Percentiles rank a stretch among this genome's conserved stretches.
phyloP scores from a whole-genome alignment of 1,140 invertebrate genomes.

The Drosophila nigromelanica region DNA sequence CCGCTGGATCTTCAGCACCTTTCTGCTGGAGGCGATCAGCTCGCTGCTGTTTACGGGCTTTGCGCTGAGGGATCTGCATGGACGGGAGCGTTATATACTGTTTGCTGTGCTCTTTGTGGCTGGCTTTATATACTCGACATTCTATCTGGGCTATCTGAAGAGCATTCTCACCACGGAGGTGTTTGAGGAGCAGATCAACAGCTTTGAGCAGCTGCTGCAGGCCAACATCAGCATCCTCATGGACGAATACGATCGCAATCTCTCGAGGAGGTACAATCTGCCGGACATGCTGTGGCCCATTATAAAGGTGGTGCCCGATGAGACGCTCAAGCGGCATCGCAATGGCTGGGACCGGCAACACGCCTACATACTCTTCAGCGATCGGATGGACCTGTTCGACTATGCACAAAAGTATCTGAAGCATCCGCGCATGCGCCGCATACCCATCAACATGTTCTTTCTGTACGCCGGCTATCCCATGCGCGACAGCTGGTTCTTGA shows the following conservation, averaged over 20 bases:
- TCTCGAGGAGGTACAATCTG: conserved; percentile 46
- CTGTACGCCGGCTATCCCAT: conserved; percentile 58
- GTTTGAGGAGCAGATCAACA: conserved; percentile 55
- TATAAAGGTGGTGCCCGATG: conserved; percentile 35
- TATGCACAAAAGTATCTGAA: conserved; percentile 60
- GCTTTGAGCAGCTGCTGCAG: conserved; percentile 49
- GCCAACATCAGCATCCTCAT: conserved; percentile 54
- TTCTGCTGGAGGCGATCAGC: conserved; percentile 58
- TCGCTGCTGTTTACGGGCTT: conserved; percentile 55
- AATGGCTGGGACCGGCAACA: conserved; percentile 51
- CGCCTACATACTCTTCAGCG: conserved; percentile 64
- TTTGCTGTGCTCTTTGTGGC: conserved; percentile 53
- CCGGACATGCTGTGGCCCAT: conserved; percentile 45
- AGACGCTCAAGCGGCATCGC: conserved; percentile 40
- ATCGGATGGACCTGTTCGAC: conserved; percentile 59
- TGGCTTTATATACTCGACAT: conserved; percentile 63
- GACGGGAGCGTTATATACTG: conserved; percentile 51
- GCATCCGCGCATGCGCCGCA: conserved; percentile 52
- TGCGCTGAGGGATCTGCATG: conserved; percentile 27
- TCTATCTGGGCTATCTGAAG: conserved; percentile 57
- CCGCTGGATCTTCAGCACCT: conserved; percentile 58
- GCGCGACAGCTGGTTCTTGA: conserved; percentile 65
- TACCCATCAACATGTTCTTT: conserved; percentile 66
- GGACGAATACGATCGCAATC: conserved; percentile 43
- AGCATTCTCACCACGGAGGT: conserved; percentile 69